Base-by-base conservation (phyloP, 2,888 invertebrate species). In the Neocrepidodera transversa region DNA sequence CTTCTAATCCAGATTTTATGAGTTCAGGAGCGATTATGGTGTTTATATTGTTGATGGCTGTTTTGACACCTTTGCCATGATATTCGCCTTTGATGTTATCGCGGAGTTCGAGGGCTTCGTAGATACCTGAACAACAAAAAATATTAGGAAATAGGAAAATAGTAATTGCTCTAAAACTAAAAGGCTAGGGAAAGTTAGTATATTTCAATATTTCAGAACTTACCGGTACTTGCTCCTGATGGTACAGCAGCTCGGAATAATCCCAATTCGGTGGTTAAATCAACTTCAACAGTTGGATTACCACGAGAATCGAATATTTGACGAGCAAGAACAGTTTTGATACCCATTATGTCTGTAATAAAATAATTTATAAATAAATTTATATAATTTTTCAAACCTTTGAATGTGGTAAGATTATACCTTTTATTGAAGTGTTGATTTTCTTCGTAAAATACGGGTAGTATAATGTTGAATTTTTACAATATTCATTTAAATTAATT, bases 261-360 rank as follows among this genome's bases (percentile, higher is more conserved):
- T 42, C 92, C 95, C 74, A 90, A 87, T 70, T 91, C 95, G 17
- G 89, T 90, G 1, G 87, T 84, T 72, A 89, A 78, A 76, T 89
- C 89, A 70, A 99, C 99, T 83, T 99, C 99, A 52, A 99, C 97
- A 38, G 99, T 99, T 68, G 99, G 99, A 79, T 99, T 98, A 65
- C 99, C 99, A 80, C 98, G 92, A 59, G 97, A 98, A 84, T 99
- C 99, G 81, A 94, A 99, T 82, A 99, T 98, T 83, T 95, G 95
- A 80, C 98, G 93, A 68, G 98, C 98, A 77, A 91, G 88, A 76
- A 98, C 90, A 66, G 92, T 91, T 81, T 91, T 89, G 81, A 97
- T 93, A 61, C 95, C 88, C 96, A 96, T 97, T 54, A 74, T 36
- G 45, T 35, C 53, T 53, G 30, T 16, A 47, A 35, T 16, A 10